A percentile compares a stretch with the other conserved stretches of the same genome.
These are phyloP conservation scores for Formica aserva DNA, from an alignment of 2,888 invertebrate genomes.

Conservation along the genomic window DNA sequence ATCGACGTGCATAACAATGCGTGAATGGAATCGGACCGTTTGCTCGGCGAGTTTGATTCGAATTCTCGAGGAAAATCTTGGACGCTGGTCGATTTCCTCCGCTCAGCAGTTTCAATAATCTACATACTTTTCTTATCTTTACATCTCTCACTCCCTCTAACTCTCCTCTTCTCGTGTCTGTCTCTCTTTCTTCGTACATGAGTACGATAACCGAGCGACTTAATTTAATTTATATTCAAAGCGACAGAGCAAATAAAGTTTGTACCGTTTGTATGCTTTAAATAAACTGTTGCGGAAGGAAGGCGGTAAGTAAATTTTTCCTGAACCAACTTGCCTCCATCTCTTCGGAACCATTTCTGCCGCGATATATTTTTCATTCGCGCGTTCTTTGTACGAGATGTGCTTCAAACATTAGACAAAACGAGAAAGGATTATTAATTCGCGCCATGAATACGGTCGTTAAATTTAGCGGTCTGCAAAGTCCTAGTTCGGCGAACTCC, in stretches of 20 bases:
- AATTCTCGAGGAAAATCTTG: constrained; percentile 57
- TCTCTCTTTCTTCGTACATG: constrained; percentile 56
- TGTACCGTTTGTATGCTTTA: constrained; percentile 86
- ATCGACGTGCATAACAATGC: constrained; percentile 15
- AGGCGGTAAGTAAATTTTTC: constrained; percentile 37
- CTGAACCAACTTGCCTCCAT: not conserved
- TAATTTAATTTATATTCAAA: constrained; percentile 84
- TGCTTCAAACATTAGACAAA: not conserved
- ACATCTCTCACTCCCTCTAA: constrained; percentile 42
- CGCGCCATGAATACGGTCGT: constrained; percentile 25
- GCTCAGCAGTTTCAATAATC: constrained; percentile 1
- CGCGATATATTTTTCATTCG: not conserved
- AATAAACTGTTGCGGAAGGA: constrained; percentile 84
- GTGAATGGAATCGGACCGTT: constrained; percentile 13
- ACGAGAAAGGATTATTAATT: constrained; percentile 25
- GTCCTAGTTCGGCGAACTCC: constrained; percentile 4
- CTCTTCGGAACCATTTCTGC: not conserved
- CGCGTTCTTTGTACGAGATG: not conserved
- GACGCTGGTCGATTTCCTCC: constrained; percentile 48
- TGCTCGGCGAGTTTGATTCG: constrained; percentile 12
- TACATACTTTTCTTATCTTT: constrained; percentile 47
- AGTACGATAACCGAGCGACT: constrained; percentile 70
- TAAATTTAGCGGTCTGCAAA: constrained; percentile 28
- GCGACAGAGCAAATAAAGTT: constrained; percentile 82
- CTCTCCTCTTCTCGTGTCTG: constrained; percentile 4